Percentiles rank a stretch among this genome's conserved stretches.
Conservation (phyloP, 2,113 vertebrate species). For the Hydropotes inermis region DNA sequence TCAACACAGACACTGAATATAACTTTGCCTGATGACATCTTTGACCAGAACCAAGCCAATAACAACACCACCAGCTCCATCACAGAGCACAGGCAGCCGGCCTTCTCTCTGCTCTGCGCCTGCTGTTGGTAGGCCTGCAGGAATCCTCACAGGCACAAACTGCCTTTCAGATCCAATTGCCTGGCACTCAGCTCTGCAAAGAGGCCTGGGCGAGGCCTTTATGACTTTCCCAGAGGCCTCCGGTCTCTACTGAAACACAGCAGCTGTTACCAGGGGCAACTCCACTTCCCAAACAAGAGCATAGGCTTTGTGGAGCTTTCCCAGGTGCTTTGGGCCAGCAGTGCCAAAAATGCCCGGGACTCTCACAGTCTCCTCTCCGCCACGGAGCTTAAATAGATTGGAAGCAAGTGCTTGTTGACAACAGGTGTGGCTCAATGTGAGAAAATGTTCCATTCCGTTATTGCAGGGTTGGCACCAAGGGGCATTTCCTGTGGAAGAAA, state of each 20-base stretch:
- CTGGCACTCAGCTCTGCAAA: neutral
- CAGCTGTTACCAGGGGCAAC: constrained; percentile 40
- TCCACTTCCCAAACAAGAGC: constrained; percentile 24
- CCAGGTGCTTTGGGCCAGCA: neutral
- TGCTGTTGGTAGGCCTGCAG: neutral
- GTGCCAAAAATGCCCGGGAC: constrained; percentile 24
- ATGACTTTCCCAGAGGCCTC: neutral
- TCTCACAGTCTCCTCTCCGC: neutral
- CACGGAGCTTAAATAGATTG: constrained; percentile 9
- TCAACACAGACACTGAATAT: neutral
- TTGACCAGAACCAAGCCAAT: neutral
- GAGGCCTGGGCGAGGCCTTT: neutral
- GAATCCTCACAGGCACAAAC: neutral
- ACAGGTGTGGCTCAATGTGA: constrained; percentile 56
- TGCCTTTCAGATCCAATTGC: neutral
- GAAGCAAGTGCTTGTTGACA: constrained; percentile 48
- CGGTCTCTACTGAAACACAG: neutral
- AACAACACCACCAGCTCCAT: neutral
- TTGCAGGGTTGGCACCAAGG: neutral
- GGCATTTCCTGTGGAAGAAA: neutral
- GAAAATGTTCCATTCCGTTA: neutral
- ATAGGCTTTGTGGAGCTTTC: neutral
- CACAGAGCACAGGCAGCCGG: accelerated
- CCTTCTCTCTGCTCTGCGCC: neutral
- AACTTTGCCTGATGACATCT: neutral